These are phyloP conservation scores for Cordylochernes scorpioides DNA, from an alignment of 2,888 invertebrate genomes.

Conservation along the genomic window DNA sequence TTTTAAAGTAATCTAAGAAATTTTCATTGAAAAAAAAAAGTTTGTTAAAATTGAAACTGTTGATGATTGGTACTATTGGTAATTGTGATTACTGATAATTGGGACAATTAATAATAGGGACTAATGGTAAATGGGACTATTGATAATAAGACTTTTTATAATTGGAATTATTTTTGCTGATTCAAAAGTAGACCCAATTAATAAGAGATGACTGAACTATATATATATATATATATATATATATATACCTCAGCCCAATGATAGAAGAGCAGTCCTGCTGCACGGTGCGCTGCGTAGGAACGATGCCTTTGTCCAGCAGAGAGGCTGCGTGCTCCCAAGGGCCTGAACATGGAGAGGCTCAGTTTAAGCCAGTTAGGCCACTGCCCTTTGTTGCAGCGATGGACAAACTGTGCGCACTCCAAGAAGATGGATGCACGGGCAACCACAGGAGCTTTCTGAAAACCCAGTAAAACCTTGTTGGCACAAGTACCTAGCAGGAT, in stretches of 20 bases:
- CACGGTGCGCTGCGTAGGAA: slow-evolving; percentile 39
- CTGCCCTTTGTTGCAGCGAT: slow-evolving; percentile 86
- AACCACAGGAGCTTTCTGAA: slow-evolving; percentile 80
- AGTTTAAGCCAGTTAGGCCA: slow-evolving; percentile 97
- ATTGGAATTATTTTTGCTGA: not conserved
- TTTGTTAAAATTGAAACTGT: too few relatives aligned
- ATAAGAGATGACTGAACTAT: not conserved
- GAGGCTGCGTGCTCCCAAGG: slow-evolving; percentile 34
- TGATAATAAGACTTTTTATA: not conserved
- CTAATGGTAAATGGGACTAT: not conserved
- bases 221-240: too few relatives aligned
- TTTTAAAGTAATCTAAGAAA: too few relatives aligned
- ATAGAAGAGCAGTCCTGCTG: slow-evolving; percentile 88
- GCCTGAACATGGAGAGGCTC: slow-evolving; percentile 43
- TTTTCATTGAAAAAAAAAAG: too few relatives aligned
- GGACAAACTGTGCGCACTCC: slow-evolving; percentile 87
- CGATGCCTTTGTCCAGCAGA: slow-evolving; percentile 34
- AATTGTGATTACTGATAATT: too few relatives aligned
- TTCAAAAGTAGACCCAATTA: not conserved
- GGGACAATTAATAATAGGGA: too few relatives aligned
- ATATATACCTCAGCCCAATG: slow-evolving; percentile 73
- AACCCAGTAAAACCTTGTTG: slow-evolving; percentile 7
- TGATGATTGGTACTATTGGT: too few relatives aligned
- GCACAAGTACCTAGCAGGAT: too few relatives aligned
- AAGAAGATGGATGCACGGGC: slow-evolving; percentile 67